phyloP scores from a whole-genome alignment of 2,113 vertebrate genomes.

The Orthonyx spaldingii region DNA sequence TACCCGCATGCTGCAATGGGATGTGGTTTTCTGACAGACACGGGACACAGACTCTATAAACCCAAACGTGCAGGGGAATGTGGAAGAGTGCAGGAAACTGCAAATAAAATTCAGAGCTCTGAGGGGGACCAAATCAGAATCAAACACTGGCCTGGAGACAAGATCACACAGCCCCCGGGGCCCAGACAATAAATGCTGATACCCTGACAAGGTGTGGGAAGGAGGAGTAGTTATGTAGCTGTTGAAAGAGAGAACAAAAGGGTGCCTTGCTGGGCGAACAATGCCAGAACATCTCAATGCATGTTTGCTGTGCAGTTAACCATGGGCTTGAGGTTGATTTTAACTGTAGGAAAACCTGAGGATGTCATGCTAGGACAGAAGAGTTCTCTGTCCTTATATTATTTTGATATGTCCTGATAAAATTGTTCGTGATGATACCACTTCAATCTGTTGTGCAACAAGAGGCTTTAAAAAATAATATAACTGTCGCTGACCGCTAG shows the following conservation, averaged over 20 bases:
- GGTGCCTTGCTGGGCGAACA: not conserved
- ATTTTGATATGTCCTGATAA: not conserved
- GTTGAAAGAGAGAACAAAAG: not conserved
- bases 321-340: not conserved
- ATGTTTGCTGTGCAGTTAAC: not conserved
- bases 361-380: not conserved
- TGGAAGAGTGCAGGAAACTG: not conserved
- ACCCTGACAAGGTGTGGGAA: not conserved
- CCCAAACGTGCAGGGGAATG: not conserved
- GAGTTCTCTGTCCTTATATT: not conserved
- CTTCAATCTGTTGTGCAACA: not conserved
- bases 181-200: not conserved
- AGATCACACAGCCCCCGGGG: not conserved
- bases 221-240: not conserved
- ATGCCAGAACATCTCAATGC: not conserved
- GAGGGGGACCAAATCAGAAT: not conserved
- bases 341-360: not conserved
- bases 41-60: not conserved
- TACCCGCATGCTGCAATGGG: accelerated
- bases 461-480: not conserved
- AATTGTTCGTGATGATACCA: not conserved
- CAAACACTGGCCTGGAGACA: not conserved
- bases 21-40: not conserved
- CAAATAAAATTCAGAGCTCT: not conserved
- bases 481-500: no score